Percentiles rank a stretch among this genome's conserved stretches.
These are phyloP conservation scores for Manis crassicaudata DNA, from an alignment of 2,797 vertebrate species.

Conservation along the genomic window DNA sequence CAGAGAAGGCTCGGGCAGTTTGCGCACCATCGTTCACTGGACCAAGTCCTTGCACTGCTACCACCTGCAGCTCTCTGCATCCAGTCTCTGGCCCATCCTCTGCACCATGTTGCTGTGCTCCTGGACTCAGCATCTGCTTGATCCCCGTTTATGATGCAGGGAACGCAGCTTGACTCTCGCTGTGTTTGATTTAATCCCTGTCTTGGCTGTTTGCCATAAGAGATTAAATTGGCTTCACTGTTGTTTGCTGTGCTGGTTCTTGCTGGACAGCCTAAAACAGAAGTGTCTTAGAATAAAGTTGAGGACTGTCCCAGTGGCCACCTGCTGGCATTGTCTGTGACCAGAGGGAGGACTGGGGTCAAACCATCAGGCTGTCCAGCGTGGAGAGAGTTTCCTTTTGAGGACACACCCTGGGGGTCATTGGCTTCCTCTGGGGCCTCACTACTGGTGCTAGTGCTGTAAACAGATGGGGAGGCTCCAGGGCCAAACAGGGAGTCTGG, in stretches of 20 bases:
- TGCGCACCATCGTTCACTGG: too few relatives aligned
- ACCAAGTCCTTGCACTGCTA: not conserved
- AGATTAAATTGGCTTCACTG: not conserved
- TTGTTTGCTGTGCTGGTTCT: not conserved
- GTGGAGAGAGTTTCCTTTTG: not conserved
- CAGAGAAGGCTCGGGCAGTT: too few relatives aligned
- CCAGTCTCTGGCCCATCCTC: not conserved
- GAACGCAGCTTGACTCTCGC: not conserved
- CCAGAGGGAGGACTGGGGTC: not conserved
- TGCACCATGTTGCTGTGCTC: not conserved
- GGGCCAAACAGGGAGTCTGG: too few relatives aligned
- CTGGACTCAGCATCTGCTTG: not conserved
- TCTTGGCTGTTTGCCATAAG: not conserved
- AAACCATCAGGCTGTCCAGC: not conserved
- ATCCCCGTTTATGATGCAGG: not conserved
- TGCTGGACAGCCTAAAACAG: not conserved
- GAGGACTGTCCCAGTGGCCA: not conserved
- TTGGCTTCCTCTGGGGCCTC: not conserved
- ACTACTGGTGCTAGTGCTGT: not conserved
- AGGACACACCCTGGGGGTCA: not conserved
- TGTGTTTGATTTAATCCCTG: not conserved
- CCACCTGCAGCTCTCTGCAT: not conserved
- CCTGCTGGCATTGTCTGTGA: not conserved
- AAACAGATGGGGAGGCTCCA: too few relatives aligned
- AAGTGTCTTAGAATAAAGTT: not conserved